Percentiles rank a stretch among this genome's conserved stretches.
Evolutionary conservation across 2,888 invertebrate genomes (phyloP).

Genomic region (Tetranychus truncatus): DNA sequence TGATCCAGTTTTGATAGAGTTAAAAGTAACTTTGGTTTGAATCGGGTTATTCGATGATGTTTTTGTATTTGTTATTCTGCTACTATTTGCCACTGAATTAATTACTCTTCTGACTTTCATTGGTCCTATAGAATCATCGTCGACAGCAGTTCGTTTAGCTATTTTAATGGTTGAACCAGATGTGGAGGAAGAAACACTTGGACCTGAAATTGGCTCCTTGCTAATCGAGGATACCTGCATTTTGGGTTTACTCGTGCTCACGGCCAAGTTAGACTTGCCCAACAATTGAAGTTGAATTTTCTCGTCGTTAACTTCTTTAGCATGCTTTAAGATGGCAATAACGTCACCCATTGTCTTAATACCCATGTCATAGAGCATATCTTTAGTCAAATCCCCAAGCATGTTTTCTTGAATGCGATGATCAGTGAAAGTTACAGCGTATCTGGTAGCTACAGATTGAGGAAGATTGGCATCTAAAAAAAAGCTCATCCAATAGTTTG

Average conservation of each 20-base stretch:
- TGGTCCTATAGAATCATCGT: not conserved
- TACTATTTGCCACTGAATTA: not conserved
- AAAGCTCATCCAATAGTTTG: conserved; percentile 53
- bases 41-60: not conserved
- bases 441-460: conserved; percentile 54
- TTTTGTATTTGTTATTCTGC: not conserved
- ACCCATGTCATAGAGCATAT: conserved; percentile 71
- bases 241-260: not conserved
- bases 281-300: conserved; percentile 3
- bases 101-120: conserved; percentile 1
- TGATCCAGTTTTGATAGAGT: not conserved
- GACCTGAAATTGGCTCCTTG: not conserved
- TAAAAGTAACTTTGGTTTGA: not conserved
- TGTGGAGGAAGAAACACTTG: conserved; percentile 1
- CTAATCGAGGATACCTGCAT: not conserved
- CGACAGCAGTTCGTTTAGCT: not conserved
- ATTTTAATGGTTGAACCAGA: not conserved
- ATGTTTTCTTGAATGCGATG: conserved; percentile 69
- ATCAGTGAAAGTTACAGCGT: conserved; percentile 66
- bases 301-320: conserved; percentile 42
- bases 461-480: conserved; percentile 69
- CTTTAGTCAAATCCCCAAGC: conserved; percentile 66
- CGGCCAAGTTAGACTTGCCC: not conserved
- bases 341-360: conserved; percentile 49
- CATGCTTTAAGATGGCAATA: conserved; percentile 46